Evolutionary conservation across 2,113 vertebrate genomes (phyloP).

Genomic region (Larimichthys polyactis): DNA sequence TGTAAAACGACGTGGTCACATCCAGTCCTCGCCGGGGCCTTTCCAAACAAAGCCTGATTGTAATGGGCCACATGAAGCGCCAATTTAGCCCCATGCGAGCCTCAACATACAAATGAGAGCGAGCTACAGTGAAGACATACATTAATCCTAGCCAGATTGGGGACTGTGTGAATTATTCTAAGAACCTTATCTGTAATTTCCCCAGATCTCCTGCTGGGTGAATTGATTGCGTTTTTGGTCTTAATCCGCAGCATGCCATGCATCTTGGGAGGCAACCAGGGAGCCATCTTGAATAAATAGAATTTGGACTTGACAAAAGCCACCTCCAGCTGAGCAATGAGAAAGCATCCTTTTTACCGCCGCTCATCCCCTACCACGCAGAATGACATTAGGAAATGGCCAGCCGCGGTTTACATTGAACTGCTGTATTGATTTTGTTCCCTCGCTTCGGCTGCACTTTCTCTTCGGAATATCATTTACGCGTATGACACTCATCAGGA

Average conservation of each 20-base stretch:
- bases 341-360: constrained; percentile 73
- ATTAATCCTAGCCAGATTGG: constrained; percentile 81
- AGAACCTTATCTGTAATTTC: constrained; percentile 79
- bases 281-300: constrained; percentile 82
- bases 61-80: constrained; percentile 63
- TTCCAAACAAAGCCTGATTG: constrained; percentile 65
- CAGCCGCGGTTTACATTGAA: constrained; percentile 47
- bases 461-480: constrained; percentile 47
- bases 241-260: constrained; percentile 80
- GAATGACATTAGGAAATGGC: constrained; percentile 71
- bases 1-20: constrained; percentile 57
- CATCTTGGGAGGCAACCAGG: constrained; percentile 74
- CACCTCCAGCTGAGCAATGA: constrained; percentile 80
- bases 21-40: constrained; percentile 36
- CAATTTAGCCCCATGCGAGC: constrained; percentile 69
- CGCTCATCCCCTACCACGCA: constrained; percentile 56
- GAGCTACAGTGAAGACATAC: constrained; percentile 57
- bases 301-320: constrained; percentile 81
- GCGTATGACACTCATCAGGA: constrained; percentile 66
- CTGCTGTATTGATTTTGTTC: constrained; percentile 51
- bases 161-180: constrained; percentile 81
- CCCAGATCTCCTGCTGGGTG: constrained; percentile 77
- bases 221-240: constrained; percentile 84
- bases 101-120: constrained; percentile 61
- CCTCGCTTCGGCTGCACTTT: constrained; percentile 26